These are phyloP conservation scores for Scolopax mira DNA, from an alignment of 2,113 vertebrate species.

Conservation along the genomic window DNA sequence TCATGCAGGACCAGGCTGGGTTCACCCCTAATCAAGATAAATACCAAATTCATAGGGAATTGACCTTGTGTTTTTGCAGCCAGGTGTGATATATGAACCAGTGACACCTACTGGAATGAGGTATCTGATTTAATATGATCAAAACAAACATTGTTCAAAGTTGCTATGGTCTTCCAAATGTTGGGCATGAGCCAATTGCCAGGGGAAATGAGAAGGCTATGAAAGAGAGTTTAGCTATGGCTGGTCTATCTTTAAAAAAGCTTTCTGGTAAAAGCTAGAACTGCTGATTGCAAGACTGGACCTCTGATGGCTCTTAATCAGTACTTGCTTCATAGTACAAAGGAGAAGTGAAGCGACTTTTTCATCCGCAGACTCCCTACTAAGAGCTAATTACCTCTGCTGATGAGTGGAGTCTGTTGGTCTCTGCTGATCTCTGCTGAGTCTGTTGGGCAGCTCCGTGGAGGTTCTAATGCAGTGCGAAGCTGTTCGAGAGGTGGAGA, in stretches of 20 bases:
- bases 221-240: neutral
- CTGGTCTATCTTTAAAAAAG: neutral
- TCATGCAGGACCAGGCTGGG: neutral
- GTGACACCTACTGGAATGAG: neutral
- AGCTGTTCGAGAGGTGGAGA: neutral
- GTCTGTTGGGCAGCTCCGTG: too few relatives aligned
- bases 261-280: neutral
- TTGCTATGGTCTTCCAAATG: neutral
- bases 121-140: neutral
- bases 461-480: neutral
- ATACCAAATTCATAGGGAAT: neutral
- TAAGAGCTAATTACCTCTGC: neutral
- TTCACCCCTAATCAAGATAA: neutral
- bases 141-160: neutral
- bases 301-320: neutral
- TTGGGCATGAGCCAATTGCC: neutral
- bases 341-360: neutral
- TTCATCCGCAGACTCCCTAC: neutral
- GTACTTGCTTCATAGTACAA: neutral
- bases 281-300: neutral
- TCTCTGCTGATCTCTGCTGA: neutral
- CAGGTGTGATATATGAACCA: fast-evolving
- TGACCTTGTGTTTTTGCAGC: neutral
- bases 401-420: neutral
- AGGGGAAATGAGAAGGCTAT: neutral